Conservation (phyloP, 2,797 vertebrate species). For the Eurystomus glaucurus region DNA sequence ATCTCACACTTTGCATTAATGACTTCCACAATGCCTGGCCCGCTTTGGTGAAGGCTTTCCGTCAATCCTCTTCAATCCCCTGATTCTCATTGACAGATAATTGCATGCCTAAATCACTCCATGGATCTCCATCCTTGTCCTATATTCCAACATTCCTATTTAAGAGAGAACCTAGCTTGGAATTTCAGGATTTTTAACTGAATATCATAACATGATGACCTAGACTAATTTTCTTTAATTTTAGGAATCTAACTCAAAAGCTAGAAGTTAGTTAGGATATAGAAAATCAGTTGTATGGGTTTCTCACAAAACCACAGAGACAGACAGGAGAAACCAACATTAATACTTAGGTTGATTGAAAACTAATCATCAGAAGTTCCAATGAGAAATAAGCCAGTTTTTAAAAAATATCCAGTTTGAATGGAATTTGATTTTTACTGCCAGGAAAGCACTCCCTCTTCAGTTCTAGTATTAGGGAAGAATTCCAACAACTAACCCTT, state of each 20-base stretch:
- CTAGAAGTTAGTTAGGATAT: not conserved
- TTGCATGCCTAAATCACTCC: not conserved
- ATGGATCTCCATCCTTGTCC: not conserved
- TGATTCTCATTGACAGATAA: not conserved
- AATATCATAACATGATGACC: not conserved
- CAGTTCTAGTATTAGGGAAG: not conserved
- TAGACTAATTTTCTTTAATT: not conserved
- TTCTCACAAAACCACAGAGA: not conserved
- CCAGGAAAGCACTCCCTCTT: not conserved
- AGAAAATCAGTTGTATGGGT: accelerated
- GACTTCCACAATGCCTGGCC: not conserved
- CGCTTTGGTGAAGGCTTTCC: not conserved
- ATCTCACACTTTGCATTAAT: not conserved
- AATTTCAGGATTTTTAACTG: not conserved
- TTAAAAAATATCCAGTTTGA: not conserved
- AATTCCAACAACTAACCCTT: not conserved
- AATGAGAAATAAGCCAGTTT: not conserved
- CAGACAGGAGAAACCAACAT: not conserved
- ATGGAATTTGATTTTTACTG: not conserved
- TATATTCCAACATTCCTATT: not conserved
- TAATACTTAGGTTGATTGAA: not conserved
- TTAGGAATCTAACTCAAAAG: not conserved
- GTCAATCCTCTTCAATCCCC: not conserved
- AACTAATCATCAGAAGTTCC: not conserved
- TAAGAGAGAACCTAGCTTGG: accelerated